Percentiles rank a stretch among this genome's conserved stretches.
Conservation (phyloP, 2,888 invertebrate species). For the Hecatera dysodea region DNA sequence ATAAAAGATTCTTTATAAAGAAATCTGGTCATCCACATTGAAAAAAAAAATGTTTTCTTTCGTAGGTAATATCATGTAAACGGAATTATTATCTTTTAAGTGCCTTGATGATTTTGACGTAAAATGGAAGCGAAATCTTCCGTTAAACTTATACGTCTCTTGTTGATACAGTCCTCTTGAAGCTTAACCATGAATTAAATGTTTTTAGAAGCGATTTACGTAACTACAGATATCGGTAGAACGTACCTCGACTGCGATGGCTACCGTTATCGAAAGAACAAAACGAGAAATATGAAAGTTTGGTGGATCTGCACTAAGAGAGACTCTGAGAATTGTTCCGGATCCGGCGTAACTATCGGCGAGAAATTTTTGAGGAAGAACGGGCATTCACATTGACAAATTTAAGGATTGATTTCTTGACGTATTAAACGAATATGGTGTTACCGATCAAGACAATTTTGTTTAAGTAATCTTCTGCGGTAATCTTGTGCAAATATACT, state of each 20-base stretch:
- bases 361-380: slow-evolving; percentile 36
- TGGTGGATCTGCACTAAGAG: slow-evolving; percentile 64
- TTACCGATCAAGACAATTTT: not conserved
- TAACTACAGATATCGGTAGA: slow-evolving; percentile 40
- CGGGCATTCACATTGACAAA: slow-evolving; percentile 32
- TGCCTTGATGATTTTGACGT: not conserved
- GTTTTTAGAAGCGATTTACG: slow-evolving; percentile 21
- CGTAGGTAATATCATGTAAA: not conserved
- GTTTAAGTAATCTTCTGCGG: not conserved
- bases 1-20: slow-evolving; percentile 8
- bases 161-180: not conserved
- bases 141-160: not conserved
- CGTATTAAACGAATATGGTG: not conserved
- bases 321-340: slow-evolving; percentile 34
- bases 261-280: slow-evolving; percentile 57
- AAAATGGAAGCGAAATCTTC: not conserved
- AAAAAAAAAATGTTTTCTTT: not conserved
- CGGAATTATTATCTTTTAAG: not conserved
- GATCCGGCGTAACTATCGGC: slow-evolving; percentile 43
- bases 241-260: slow-evolving; percentile 43
- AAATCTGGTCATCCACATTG: slow-evolving; percentile 23
- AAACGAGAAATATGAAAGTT: slow-evolving; percentile 31
- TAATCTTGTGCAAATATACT: not conserved
- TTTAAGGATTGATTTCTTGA: not conserved
- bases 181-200: not conserved